phyloP scores from a whole-genome alignment of 2,888 invertebrate genomes.

The Leptopilina syphax region DNA sequence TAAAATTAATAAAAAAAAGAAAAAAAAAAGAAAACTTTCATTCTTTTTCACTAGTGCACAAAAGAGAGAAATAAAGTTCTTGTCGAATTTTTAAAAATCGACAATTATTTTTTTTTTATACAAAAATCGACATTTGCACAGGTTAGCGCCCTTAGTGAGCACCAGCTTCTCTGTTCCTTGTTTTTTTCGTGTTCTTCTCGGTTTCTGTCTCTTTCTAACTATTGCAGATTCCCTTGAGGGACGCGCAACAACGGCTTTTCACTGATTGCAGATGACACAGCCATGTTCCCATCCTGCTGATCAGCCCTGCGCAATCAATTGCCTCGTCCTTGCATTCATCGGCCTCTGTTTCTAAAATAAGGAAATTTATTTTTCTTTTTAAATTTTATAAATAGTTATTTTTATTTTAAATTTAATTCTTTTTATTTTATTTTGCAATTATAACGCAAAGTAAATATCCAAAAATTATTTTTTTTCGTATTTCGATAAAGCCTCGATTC shows the following conservation, averaged over 20 bases:
- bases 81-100: constrained; percentile 36
- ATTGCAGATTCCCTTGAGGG: constrained; percentile 72
- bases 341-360: constrained; percentile 70
- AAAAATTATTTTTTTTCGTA: no score
- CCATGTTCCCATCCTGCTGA: constrained; percentile 76
- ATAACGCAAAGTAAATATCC: no score
- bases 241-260: constrained; percentile 75
- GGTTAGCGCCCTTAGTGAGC: constrained; percentile 37
- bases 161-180: constrained; percentile 43
- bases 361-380: constrained; percentile 28
- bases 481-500: no score
- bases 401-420: no score
- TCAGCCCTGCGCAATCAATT: constrained; percentile 76
- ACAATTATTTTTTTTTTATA: constrained; percentile 45
- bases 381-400: neutral
- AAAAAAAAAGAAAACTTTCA: constrained; percentile 13
- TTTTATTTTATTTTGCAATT: no score
- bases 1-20: neutral
- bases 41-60: constrained; percentile 34
- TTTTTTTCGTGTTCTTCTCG: constrained; percentile 33
- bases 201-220: constrained; percentile 53
- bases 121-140: constrained; percentile 46
- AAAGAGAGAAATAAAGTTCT: constrained; percentile 11
- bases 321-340: constrained; percentile 74
- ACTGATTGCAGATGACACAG: constrained; percentile 77